phyloP scores from a whole-genome alignment of 2,888 invertebrate genomes.

The Epiblema foenella region DNA sequence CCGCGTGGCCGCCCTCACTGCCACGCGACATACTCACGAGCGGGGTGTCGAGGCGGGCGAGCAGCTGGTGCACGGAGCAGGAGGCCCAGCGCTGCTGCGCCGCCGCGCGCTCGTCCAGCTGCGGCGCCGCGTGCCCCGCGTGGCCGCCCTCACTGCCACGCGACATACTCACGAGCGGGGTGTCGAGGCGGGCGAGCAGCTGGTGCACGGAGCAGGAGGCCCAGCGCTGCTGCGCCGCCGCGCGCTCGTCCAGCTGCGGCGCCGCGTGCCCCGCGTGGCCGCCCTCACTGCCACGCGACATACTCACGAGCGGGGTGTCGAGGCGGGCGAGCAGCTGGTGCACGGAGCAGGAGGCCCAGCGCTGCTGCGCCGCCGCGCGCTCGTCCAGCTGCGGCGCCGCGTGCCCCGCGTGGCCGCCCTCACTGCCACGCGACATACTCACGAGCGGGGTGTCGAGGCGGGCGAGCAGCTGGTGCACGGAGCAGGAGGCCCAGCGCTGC shows the following conservation, averaged over 20 bases:
- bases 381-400: conserved; percentile 12
- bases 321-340: conserved; percentile 1
- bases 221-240: conserved; percentile 22
- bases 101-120: conserved; percentile 15
- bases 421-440: background rate
- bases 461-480: background rate
- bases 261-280: too few relatives aligned
- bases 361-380: conserved; percentile 17
- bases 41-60: conserved; percentile 9
- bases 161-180: background rate
- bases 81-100: conserved; percentile 15
- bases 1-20: too few relatives aligned
- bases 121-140: conserved; percentile 10
- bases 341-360: conserved; percentile 7
- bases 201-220: conserved; percentile 1
- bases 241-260: conserved; percentile 16
- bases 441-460: conserved; percentile 14
- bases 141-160: too few relatives aligned
- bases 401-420: too few relatives aligned
- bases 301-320: conserved; percentile 14
- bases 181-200: conserved; percentile 2
- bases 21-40: background rate
- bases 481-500: conserved; percentile 8
- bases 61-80: conserved; percentile 2
- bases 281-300: background rate